phyloP scores from a whole-genome alignment of 1,140 invertebrate genomes.

The Dendrolimus punctatus region DNA sequence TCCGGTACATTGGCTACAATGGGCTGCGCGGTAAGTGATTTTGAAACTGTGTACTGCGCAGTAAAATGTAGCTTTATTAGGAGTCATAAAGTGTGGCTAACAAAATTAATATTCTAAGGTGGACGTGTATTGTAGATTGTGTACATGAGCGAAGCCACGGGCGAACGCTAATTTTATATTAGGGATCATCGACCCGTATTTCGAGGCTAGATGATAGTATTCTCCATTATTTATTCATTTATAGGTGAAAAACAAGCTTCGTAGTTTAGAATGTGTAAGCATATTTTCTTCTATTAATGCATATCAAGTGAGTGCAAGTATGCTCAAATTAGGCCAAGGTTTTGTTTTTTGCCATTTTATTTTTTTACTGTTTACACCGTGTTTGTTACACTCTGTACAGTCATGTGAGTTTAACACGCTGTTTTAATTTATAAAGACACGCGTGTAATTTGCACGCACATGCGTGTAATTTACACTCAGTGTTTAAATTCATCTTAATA shows the following conservation, averaged over 20 bases:
- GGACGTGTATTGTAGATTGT: background rate
- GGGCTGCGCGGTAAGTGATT: no score
- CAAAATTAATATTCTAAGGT: slow-evolving; percentile 4
- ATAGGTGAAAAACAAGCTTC: slow-evolving; percentile 7
- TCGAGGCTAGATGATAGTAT: slow-evolving; percentile 26
- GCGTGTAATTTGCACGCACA: no score
- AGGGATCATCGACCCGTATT: slow-evolving; percentile 31
- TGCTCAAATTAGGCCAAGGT: slow-evolving; percentile 33
- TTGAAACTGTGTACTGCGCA: no score
- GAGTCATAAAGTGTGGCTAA: background rate
- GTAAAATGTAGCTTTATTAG: no score
- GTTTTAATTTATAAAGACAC: no score
- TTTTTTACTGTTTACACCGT: slow-evolving; percentile 12
- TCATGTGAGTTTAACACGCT: no score
- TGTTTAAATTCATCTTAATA: no score
- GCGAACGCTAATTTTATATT: slow-evolving; percentile 31
- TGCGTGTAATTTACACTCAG: no score
- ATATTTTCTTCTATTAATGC: slow-evolving; percentile 13
- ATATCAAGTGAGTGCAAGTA: slow-evolving; percentile 22
- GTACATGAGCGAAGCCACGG: no score
- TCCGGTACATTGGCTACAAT: no score
- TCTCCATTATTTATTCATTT: slow-evolving; percentile 5
- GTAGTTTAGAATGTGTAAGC: background rate
- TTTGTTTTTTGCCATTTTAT: slow-evolving; percentile 17
- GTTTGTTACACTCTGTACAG: slow-evolving; percentile 1